Conservation (phyloP, 2,888 invertebrate species). For the Luffia ferchaultella region DNA sequence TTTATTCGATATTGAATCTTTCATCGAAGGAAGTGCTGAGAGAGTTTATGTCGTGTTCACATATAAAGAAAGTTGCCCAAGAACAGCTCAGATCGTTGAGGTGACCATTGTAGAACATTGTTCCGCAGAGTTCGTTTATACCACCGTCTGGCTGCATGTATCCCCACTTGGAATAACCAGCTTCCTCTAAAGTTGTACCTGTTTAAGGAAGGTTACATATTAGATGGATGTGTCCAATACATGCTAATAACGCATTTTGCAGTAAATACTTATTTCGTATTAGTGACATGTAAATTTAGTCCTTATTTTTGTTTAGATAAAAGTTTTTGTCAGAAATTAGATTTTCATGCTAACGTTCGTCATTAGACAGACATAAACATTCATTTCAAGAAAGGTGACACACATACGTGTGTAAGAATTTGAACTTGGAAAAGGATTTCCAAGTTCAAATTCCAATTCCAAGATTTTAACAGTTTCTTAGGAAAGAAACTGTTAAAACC, state of each 20-base stretch:
- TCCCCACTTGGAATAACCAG: slow-evolving; percentile 13
- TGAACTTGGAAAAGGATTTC: too few species aligned
- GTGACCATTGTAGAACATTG: slow-evolving; percentile 6
- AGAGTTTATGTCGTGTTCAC: slow-evolving; percentile 10
- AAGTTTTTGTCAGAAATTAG: slow-evolving; percentile 8
- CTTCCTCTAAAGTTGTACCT: slow-evolving; percentile 14
- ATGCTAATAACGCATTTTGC: too few species aligned
- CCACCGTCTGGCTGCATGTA: slow-evolving; percentile 9
- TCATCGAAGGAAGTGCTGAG: slow-evolving; percentile 5
- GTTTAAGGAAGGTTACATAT: background rate
- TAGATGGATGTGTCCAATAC: too few species aligned
- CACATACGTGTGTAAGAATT: too few species aligned
- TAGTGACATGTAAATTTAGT: slow-evolving; percentile 7
- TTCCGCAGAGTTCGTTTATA: slow-evolving; percentile 9
- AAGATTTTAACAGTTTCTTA: too few species aligned
- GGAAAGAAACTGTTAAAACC: too few species aligned
- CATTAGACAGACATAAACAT: too few species aligned
- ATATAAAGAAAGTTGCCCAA: slow-evolving; percentile 5
- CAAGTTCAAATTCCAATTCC: too few species aligned
- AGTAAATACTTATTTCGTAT: too few species aligned
- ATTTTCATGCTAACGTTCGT: too few species aligned
- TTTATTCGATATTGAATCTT: slow-evolving; percentile 1
- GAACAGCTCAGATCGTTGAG: slow-evolving; percentile 10
- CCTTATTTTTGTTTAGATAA: slow-evolving; percentile 5
- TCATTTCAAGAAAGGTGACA: too few species aligned